A percentile compares a stretch with the other conserved stretches of the same genome.
Evolutionary conservation across 1,140 invertebrate genomes (phyloP).

Genomic region (Eulimnadia texana): DNA sequence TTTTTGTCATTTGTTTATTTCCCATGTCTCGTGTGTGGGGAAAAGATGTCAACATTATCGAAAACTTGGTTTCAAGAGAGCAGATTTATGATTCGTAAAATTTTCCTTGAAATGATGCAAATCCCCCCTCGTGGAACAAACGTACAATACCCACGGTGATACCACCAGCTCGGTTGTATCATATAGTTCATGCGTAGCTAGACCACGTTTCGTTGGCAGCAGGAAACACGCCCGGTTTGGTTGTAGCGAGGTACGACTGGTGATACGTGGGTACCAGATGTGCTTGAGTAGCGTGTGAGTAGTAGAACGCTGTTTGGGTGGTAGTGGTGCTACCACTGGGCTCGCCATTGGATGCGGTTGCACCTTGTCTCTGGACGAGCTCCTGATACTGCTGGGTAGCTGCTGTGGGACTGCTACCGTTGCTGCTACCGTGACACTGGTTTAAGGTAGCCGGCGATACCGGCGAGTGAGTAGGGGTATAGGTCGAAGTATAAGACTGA

Average conservation of each 20-base stretch:
- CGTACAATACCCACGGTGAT: background rate
- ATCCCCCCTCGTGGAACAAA: too few relatives aligned
- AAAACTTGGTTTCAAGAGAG: too few relatives aligned
- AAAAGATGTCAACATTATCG: too few relatives aligned
- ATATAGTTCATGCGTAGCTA: background rate
- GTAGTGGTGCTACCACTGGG: background rate
- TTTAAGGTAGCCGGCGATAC: background rate
- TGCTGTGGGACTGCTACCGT: constrained; percentile 2
- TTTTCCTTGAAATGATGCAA: too few relatives aligned
- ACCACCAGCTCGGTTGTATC: background rate
- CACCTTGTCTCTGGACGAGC: background rate
- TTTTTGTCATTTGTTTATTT: background rate
- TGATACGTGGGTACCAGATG: background rate
- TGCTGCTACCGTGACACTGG: background rate
- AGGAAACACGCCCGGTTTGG: background rate
- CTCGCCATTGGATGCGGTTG: background rate
- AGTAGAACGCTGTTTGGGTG: background rate
- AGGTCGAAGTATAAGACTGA: constrained; percentile 3
- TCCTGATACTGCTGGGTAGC: background rate
- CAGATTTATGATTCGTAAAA: too few relatives aligned
- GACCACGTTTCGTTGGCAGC: constrained; percentile 1
- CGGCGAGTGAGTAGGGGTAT: background rate
- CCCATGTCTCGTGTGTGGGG: background rate
- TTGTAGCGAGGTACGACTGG: constrained; percentile 2
- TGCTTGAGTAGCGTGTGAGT: background rate